These are phyloP conservation scores for Callithrix jacchus DNA, from an alignment of 2,113 vertebrate species.

Conservation along the genomic window DNA sequence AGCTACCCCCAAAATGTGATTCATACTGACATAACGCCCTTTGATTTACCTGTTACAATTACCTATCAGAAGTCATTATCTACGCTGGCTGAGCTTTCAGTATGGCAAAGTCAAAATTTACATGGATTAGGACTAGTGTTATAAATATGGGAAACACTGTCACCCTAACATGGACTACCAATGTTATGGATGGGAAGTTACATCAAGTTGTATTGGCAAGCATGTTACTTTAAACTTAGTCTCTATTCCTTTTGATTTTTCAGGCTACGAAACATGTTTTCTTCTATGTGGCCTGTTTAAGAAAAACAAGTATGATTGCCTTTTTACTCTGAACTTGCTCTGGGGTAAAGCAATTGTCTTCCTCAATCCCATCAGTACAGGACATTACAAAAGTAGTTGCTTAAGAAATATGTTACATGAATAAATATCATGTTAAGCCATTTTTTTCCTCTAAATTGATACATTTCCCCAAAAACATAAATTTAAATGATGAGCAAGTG, in stretches of 20 bases:
- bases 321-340: background rate
- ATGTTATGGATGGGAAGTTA: background rate
- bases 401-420: background rate
- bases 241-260: background rate
- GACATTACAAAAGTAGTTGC: background rate
- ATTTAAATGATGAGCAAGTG: background rate
- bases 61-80: background rate
- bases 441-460: background rate
- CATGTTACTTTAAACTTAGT: background rate
- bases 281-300: background rate
- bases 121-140: background rate
- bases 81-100: background rate
- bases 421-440: background rate
- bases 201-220: background rate
- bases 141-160: background rate
- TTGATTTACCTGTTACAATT: background rate
- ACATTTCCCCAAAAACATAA: background rate
- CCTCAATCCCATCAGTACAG: background rate
- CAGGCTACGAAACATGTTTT: background rate
- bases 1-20: background rate
- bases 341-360: background rate
- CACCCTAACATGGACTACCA: background rate
- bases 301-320: background rate
- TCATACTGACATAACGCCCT: background rate
- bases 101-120: background rate